These are phyloP conservation scores for Buteo buteo DNA, from an alignment of 2,113 vertebrate species.

Conservation along the genomic window DNA sequence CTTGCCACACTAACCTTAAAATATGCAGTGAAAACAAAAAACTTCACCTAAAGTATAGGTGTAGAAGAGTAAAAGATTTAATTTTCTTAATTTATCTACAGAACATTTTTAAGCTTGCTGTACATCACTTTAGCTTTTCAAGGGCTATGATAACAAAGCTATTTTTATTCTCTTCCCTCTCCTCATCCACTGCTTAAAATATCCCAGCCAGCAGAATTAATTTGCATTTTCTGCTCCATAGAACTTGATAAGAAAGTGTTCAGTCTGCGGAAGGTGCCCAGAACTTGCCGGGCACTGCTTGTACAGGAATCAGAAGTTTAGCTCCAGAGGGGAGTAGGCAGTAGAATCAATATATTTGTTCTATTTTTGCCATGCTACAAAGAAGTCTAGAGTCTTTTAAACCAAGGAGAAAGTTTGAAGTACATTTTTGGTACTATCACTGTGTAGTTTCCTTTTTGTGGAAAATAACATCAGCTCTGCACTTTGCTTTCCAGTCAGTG, in stretches of 20 bases:
- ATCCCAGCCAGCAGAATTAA: neutral
- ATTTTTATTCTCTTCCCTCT: conserved; percentile 22
- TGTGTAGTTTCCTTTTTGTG: neutral
- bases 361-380: neutral
- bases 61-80: neutral
- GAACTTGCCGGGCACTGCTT: neutral
- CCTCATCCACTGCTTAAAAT: conserved; percentile 8
- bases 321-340: neutral
- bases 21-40: neutral
- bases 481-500: neutral
- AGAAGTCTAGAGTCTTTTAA: neutral
- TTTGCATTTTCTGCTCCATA: neutral
- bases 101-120: neutral
- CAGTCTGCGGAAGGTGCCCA: neutral
- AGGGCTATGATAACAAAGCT: neutral
- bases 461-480: neutral
- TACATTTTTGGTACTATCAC: neutral
- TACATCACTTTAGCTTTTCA: neutral
- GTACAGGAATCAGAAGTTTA: neutral
- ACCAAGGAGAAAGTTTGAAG: neutral
- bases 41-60: neutral
- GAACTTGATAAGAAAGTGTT: neutral
- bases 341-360: neutral
- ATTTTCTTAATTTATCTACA: neutral
- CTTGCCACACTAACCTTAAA: neutral